Base-by-base conservation (phyloP, 2,888 invertebrate genomes). In the Pegoplata infirma region DNA sequence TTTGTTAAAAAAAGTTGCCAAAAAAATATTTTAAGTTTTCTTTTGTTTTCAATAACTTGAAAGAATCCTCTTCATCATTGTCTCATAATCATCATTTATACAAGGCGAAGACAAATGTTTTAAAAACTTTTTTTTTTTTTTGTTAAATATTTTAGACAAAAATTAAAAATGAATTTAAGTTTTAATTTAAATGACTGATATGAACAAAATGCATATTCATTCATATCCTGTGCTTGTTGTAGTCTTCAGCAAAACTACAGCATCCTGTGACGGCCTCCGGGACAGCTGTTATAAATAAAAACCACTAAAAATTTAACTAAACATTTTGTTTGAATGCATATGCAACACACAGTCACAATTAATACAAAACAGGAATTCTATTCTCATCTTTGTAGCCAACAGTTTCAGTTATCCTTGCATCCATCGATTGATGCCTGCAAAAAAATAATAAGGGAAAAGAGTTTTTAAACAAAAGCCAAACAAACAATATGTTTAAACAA, bases 191-290 rank as follows among this genome's bases (percentile, higher is more conserved):
- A 68, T 75, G 59, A 59, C n/a, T n/a, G n/a, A 46, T 32, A 47
- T 7, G 14, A 49, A 46, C 6, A 51, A 32, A 51, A 56, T 75
- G 61, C 79, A 75, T 71, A 71, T 72, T 68, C 67, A 76, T 61
- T 32, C 46, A 78, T 75, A 75, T 78, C 78, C 78, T 78, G 73
- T 77, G 25, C 10, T 59, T 64, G 46, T n/a, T n/a, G n/a, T n/a
- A n/a, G 58, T 59, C 19, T 59, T 58, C 58, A 69, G 53, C 59
- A 73, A 17, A 58, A 53, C 66, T 40, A 49, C 75, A 74, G 79
- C 79, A 75, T 79, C 79, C 79, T 79, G 79, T 75, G 71, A 55
- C 58, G 67, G 56, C 67, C 75, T 72, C 79, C 75, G 79, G 79
- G 75, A 79, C 79, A 79, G 75, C 79, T 79, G 79, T 79, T 79